A percentile compares a stretch with the other conserved stretches of the same genome.
These are phyloP conservation scores for Pteropus rufus DNA, from an alignment of 2,797 vertebrate species.

Conservation along the genomic window DNA sequence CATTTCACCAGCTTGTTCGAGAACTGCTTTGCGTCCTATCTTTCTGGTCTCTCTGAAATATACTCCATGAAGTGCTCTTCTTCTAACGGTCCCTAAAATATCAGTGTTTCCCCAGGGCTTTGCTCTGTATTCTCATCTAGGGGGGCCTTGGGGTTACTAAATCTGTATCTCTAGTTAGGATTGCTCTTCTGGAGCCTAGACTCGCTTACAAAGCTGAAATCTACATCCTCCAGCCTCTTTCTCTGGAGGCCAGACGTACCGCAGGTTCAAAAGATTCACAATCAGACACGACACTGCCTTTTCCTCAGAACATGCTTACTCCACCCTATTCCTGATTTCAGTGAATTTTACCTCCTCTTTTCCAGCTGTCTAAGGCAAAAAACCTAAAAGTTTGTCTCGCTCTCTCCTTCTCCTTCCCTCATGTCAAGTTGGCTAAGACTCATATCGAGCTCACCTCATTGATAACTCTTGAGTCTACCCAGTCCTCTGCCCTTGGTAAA, in stretches of 20 bases:
- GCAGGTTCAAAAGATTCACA: fast-evolving
- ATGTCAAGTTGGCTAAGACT: not conserved
- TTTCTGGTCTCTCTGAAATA: not conserved
- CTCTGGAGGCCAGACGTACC: too few species aligned
- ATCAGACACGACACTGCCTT: not conserved
- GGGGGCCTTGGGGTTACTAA: not conserved
- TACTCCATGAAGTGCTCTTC: not conserved
- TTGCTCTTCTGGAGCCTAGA: not conserved
- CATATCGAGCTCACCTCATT: not conserved
- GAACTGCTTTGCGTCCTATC: not conserved
- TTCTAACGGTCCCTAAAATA: not conserved
- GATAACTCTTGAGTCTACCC: too few species aligned
- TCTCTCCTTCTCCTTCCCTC: not conserved
- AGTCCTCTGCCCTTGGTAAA: not conserved
- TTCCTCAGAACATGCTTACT: not conserved
- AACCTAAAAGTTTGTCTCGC: not conserved
- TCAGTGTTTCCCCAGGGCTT: not conserved
- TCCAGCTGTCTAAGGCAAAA: not conserved
- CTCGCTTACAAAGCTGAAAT: not conserved
- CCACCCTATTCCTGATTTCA: fast-evolving
- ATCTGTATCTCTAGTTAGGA: not conserved
- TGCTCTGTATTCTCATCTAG: not conserved
- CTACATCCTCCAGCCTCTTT: not conserved
- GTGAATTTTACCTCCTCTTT: not conserved
- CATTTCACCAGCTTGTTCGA: not conserved